Percentiles rank a stretch among this genome's conserved stretches.
These are phyloP conservation scores for Crocidura indochinensis DNA, from an alignment of 2,797 vertebrate species.

Conservation along the genomic window DNA sequence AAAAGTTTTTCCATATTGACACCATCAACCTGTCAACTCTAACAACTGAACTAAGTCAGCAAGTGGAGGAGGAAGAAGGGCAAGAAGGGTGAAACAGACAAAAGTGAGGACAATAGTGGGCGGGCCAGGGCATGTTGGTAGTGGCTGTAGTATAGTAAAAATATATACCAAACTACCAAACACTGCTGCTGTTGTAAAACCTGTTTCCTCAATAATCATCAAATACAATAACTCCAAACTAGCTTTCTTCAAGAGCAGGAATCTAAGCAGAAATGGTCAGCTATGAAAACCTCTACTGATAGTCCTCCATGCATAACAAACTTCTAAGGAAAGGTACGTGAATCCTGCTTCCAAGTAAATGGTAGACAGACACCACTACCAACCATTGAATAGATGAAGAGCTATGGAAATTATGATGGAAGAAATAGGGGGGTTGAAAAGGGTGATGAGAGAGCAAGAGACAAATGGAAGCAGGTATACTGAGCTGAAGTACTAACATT, in stretches of 20 bases:
- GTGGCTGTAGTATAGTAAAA: no score
- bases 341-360: neutral
- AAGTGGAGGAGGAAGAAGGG: no score
- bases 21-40: no score
- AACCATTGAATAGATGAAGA: neutral
- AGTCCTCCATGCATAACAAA: conserved; percentile 37
- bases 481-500: neutral
- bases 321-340: conserved; percentile 25
- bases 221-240: no score
- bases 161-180: no score
- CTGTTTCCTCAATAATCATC: no score
- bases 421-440: neutral
- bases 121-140: no score
- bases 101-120: no score
- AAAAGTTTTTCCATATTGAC: no score
- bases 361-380: neutral
- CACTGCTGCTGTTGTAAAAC: no score
- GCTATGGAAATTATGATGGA: neutral
- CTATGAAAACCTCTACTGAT: neutral
- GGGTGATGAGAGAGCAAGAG: neutral
- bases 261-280: conserved; percentile 53
- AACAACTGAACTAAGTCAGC: no score
- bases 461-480: neutral
- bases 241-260: neutral
- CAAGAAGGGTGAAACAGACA: no score